Base-by-base conservation (phyloP, 2,113 vertebrate genomes). In the Ophiodon elongatus region DNA sequence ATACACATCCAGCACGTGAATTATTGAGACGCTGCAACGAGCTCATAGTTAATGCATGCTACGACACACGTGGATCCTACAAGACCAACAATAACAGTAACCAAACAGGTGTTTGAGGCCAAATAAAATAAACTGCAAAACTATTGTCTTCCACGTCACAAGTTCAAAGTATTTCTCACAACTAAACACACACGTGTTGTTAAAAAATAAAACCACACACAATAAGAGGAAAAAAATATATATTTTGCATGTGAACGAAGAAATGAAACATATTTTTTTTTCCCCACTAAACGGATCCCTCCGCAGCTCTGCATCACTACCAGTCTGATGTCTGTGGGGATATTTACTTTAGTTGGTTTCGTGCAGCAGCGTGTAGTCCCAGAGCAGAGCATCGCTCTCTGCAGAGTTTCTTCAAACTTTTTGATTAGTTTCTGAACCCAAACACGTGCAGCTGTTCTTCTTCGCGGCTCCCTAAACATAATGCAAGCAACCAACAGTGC, bases 21-120 rank as follows among this genome's bases (percentile, higher is more conserved):
- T 72, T 21, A 52, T 76, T 64, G 2, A 76, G 13, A 69, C 13
- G 9, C 8, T 47, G 64, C 2, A 47, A 29, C 41, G 27, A 31
- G 31, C 29, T 84, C 62, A 68, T 23, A n/a, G 27, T 71, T 71
- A 19, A 66, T 43, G 43, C 29, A 45, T 63, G 43, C 63, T 19
- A 25, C 31, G 35, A 37, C 8, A 0, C 54, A 29, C 1, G 14
- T 47, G 4, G 19, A 27, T 5, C 5, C 29, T 50, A 0, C 3
- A 14, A 31, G 29, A 66, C 35, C 23, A 50, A 31, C 14, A 35
- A 1, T 9, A 59, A 9, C 31, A 25, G 27, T 4, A 5, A 65
- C 8, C 0, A 33, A n/a, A 62, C 1, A 47, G 19, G 5, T 17
- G 72, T 33, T 73, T n/a, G 39, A 9, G 17, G 45, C 2, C 57